A percentile compares a stretch with the other conserved stretches of the same genome.
phyloP scores from a whole-genome alignment of 2,888 invertebrate genomes.

The Rhagophthalmus giganteus region DNA sequence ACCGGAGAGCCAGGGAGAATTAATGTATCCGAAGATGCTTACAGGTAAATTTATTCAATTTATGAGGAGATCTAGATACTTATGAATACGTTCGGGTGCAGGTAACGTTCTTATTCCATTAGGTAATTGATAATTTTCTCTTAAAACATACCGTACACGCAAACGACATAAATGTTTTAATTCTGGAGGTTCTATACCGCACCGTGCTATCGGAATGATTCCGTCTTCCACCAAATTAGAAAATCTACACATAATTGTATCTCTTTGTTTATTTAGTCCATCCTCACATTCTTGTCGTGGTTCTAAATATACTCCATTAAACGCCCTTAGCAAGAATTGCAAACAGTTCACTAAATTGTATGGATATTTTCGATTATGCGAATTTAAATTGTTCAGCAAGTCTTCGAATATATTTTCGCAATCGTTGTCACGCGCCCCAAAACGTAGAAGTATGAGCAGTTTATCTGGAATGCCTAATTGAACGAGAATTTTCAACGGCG shows the following conservation, averaged over 20 bases:
- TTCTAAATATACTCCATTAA: constrained; percentile 62
- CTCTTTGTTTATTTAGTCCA: constrained; percentile 30
- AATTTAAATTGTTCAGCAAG: constrained; percentile 51
- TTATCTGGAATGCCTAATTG: constrained; percentile 77
- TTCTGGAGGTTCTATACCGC: constrained; percentile 67
- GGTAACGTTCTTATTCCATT: constrained; percentile 71
- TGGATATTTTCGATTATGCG: constrained; percentile 63
- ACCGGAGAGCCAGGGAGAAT: constrained; percentile 87
- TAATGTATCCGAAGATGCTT: constrained; percentile 90
- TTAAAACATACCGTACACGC: constrained; percentile 65
- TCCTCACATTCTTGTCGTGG: constrained; percentile 37
- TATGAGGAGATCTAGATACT: constrained; percentile 73
- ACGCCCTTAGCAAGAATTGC: constrained; percentile 67
- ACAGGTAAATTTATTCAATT: constrained; percentile 72
- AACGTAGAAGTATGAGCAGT: constrained; percentile 71
- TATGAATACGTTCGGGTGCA: constrained; percentile 66
- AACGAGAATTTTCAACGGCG: constrained; percentile 73
- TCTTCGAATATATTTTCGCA: constrained; percentile 67
- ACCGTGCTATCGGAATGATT: constrained; percentile 63
- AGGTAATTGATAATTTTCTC: constrained; percentile 73
- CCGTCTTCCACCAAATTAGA: constrained; percentile 61
- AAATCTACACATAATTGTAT: constrained; percentile 47
- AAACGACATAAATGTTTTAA: constrained; percentile 78
- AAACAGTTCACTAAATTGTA: constrained; percentile 72
- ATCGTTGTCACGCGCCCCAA: constrained; percentile 68